A percentile compares a stretch with the other conserved stretches of the same genome.
phyloP scores from a whole-genome alignment of 2,113 vertebrate genomes.

The Phyllopteryx taeniolatus region DNA sequence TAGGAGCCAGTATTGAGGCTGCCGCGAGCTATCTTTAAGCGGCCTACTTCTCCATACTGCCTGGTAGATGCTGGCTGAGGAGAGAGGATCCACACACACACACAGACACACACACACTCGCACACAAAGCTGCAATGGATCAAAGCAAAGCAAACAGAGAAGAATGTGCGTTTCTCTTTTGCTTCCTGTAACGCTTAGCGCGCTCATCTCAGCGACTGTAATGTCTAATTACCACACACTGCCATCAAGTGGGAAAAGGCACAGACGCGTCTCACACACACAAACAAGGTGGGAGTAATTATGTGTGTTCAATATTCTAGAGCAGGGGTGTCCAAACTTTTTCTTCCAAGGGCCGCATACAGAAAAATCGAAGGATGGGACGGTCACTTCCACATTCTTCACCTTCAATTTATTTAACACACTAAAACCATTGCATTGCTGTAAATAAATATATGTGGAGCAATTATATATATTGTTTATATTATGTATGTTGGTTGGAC shows the following conservation, averaged over 20 bases:
- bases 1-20: constrained; percentile 70
- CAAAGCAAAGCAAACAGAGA: not conserved
- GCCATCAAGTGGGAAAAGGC: not conserved
- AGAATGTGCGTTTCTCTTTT: not conserved
- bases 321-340: not conserved
- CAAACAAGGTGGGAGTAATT: not conserved
- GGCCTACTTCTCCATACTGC: constrained; percentile 68
- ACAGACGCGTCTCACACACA: not conserved
- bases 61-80: constrained; percentile 38
- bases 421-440: too few species aligned
- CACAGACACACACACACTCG: constrained; percentile 15
- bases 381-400: not conserved
- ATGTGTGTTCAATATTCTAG: not conserved
- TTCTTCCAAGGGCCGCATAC: not conserved
- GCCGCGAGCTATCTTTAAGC: constrained; percentile 72
- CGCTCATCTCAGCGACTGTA: not conserved
- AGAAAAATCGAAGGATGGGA: not conserved
- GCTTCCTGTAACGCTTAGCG: not conserved
- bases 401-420: too few species aligned
- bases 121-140: constrained; percentile 12
- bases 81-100: constrained; percentile 30
- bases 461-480: too few species aligned
- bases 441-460: too few species aligned
- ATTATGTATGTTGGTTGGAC: too few species aligned
- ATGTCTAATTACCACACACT: not conserved